Base-by-base conservation (phyloP, 2,797 vertebrate species). In the Acanthurus lineatus region DNA sequence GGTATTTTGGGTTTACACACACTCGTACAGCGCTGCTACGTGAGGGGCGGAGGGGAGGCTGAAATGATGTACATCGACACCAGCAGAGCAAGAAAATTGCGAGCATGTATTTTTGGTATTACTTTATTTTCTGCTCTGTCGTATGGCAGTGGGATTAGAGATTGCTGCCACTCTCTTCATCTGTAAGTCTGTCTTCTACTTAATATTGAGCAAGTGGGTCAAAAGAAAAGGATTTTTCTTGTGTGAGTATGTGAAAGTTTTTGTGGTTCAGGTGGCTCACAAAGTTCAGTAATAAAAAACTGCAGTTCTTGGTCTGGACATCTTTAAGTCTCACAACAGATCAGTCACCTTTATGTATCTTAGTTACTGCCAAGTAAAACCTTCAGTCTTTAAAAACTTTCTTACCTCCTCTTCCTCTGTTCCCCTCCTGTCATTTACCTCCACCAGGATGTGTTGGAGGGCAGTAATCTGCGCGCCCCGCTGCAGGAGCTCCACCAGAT, bases 401-500 rank as follows among this genome's bases (percentile, higher is more conserved):
- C 45, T 47, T 1, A 19, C 20, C 9, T 20, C 11, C 51, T 9
- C 17, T 7, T 17, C 38, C 42, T 61, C 14, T 38, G 7, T 22
- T 48, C 25, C 22, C 14, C 22, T 72, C 14, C 7, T 32, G 4
- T 62, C 25, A 11, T 44, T 66, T 3, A 6, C 44, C 65, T 11
- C 51, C 70, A 19, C 64, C 84, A 99, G 98, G 98, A 99, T 73
- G 96, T 99, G 86, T 94, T 99, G 80, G 98, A 98, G 88, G 98
- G 98, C 2, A 96, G 97, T 74, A 98, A 96, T 82, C 94, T 99
- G 61, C 97, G 98, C 0, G 85, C 92, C 60, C 97, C 97, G 0
- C 95, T 99, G 76, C 97, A 98, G 93, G 98, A 99, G 64, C 97
- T 99, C 19, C 98, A 99, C 88, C 97, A 99, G 94, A 99, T 99